Evolutionary conservation across 1,140 invertebrate species (phyloP), one percentile per base, ranked within the genome.

Genomic region (Hesperophylax magnus): DNA sequence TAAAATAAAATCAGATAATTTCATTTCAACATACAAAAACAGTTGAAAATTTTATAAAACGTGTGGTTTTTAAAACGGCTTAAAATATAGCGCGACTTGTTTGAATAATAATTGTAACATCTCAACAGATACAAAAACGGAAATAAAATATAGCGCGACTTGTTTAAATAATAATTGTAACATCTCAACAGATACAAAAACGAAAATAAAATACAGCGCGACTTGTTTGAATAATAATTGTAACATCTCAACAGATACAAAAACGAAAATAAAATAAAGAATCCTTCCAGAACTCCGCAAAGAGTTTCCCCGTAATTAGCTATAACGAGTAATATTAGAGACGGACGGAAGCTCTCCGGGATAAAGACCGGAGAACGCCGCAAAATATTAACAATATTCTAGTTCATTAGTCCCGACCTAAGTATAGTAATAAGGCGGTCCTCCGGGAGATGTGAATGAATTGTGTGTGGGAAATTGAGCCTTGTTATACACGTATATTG

Each of bases 311-410:
- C 47, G 47, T 72, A 72, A 72, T 72, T 72, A 72, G 69, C 69
- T 53, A 72, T 72, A 72, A 72, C 39, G 69, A 72, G 39, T 53
- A 72, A 72, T 72, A 72, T 72, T 24, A 20, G 39, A 52, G 39
- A 22, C 15, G 65, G 39, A 15, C 15, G 65, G 69, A 52, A 72
- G 52, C 69, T 52, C 20, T 72, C 39, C 39, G 17, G 39, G 22
- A 72, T 72, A 72, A 72, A 72, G 69, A 54, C 52, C 39, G 52
- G n/a, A 47, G 18, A 22, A 52, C 52, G 9, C 52, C 69, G 52
- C 69, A 72, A 53, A 54, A 72, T 72, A 72, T 72, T 72, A 60
- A 75, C 54, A 60, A 75, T 75, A 75, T 75, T 75, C 54, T 75
- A 39, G 53, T 75, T 75, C 72, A 75, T 75, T 75, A 75, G 72